phyloP scores from a whole-genome alignment of 2,888 invertebrate genomes.

The Nomada lathburiana region DNA sequence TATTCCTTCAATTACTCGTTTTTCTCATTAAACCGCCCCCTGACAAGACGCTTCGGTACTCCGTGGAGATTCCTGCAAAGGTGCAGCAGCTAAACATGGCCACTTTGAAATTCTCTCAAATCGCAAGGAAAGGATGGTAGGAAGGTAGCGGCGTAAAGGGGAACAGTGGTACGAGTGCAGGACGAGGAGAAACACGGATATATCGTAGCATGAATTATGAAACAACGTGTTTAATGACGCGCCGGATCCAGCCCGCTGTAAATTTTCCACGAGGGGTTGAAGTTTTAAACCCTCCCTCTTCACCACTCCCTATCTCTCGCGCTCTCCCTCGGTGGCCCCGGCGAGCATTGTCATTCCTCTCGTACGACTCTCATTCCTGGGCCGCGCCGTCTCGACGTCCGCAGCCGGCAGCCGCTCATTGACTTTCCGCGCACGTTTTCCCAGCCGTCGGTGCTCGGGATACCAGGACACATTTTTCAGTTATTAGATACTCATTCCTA shows the following conservation, averaged over 20 bases:
- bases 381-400: constrained; percentile 62
- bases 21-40: not conserved
- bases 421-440: constrained; percentile 71
- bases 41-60: not conserved
- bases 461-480: constrained; percentile 75
- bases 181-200: constrained; percentile 56
- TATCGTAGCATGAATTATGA: constrained; percentile 81
- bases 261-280: constrained; percentile 79
- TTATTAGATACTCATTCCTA: constrained; percentile 78
- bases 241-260: constrained; percentile 81
- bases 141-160: not conserved
- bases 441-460: constrained; percentile 44
- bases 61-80: no score
- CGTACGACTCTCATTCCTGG: constrained; percentile 71
- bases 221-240: constrained; percentile 84
- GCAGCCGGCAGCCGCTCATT: constrained; percentile 56
- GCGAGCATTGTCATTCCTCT: constrained; percentile 77
- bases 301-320: constrained; percentile 61
- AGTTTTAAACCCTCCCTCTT: constrained; percentile 77
- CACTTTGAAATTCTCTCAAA: not conserved
- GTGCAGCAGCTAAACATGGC: not conserved
- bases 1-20: not conserved
- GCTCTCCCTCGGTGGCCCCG: constrained; percentile 62
- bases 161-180: constrained; percentile 22
- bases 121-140: not conserved